Evolutionary conservation across 2,797 vertebrate genomes (phyloP), one percentile per base, ranked within the genome.

Genomic region (Morus bassanus): DNA sequence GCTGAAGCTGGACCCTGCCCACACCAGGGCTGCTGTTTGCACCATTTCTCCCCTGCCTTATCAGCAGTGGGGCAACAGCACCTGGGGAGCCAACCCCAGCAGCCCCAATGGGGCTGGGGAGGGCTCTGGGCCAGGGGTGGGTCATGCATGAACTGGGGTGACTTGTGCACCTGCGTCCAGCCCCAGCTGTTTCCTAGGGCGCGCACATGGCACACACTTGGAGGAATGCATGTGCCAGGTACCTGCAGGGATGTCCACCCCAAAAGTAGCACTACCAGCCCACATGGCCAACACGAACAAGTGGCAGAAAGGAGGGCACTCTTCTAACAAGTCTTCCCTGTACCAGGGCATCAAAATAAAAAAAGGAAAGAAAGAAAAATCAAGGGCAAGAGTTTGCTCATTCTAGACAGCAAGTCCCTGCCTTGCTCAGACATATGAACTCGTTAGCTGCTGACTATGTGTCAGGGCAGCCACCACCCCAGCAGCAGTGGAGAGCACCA

Each of bases 211-310:
- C 7, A 6, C 41, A 31, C 2, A 2, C 63, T 31, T 9, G 43
- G 72, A 65, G 41, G 18, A 60, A 13, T 1, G 1, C 2, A 0
- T 8, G 7, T 43, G 43, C 30, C 17, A 21, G 35, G 11, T 10
- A 43, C 35, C 11, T 41, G 45, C 68, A 65, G 80, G 39, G 19
- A 22, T 25, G 12, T 21, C 5, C n/a, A 10, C 6, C 25, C 48
- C n/a, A 22, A 57, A 56, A 50, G 31, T 4, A 35, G 14, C 22
- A 13, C 19, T 22, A 3, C 11, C 31, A 14, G 7, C 46, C 25
- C 9, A 1, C 13, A 5, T 0, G 7, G 51, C 30, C 25, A 5
- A 9, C 19, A 4, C 0, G 0, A 86, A 22, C 7, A 14, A 45
- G 19, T 1, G 35, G 27, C 61, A 53, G 74, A 72, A 89, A 27